These are phyloP conservation scores for Microchrysa polita DNA, from an alignment of 2,888 invertebrate species.

Conservation along the genomic window DNA sequence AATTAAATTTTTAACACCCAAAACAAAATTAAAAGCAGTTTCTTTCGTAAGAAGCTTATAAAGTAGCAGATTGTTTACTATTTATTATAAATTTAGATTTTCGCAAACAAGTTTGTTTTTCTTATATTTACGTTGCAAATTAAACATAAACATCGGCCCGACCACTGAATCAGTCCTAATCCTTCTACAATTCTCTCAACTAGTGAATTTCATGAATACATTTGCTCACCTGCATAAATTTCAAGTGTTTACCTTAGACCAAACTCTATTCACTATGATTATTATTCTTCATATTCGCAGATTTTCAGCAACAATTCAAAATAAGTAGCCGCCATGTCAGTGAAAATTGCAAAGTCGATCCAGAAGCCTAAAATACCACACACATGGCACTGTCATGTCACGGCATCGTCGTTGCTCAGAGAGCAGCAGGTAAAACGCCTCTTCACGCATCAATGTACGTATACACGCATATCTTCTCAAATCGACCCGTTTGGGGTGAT, in stretches of 20 bases:
- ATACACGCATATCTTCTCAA: too few species aligned
- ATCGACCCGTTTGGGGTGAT: slow-evolving; percentile 15
- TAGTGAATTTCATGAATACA: background rate
- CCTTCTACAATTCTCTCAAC: background rate
- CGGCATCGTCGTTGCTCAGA: too few species aligned
- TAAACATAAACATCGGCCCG: slow-evolving; percentile 27
- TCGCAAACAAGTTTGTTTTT: slow-evolving; percentile 30
- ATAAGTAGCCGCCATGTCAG: background rate
- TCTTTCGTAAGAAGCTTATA: too few species aligned
- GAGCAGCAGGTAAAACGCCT: slow-evolving; percentile 33
- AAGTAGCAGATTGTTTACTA: too few species aligned
- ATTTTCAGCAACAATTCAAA: background rate
- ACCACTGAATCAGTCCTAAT: background rate
- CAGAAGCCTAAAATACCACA: slow-evolving; percentile 22
- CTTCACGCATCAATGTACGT: background rate
- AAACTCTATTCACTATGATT: background rate
- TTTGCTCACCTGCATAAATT: background rate
- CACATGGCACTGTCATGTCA: slow-evolving; percentile 14
- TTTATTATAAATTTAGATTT: too few species aligned
- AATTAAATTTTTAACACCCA: too few species aligned
- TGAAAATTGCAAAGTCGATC: background rate
- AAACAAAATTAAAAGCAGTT: too few species aligned
- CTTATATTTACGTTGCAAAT: slow-evolving; percentile 21
- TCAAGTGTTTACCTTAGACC: slow-evolving; percentile 21
- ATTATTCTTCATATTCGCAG: background rate